Percentiles rank a stretch among this genome's conserved stretches.
phyloP scores from a whole-genome alignment of 2,113 vertebrate genomes.

The Dipodomys stephensi region DNA sequence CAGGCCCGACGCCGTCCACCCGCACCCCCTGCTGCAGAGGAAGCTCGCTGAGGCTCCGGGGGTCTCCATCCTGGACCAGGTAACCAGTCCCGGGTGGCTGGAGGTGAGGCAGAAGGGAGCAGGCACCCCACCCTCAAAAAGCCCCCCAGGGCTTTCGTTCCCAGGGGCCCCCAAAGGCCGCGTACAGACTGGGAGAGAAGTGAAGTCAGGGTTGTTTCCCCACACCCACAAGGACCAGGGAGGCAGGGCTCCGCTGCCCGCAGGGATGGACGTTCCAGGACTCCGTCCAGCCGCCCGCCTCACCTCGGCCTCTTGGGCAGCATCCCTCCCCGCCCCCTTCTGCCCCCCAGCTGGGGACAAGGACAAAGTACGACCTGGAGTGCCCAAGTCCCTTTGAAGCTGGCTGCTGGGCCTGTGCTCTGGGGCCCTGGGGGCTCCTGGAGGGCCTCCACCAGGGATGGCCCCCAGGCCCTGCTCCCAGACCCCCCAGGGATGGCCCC shows the following conservation, averaged over 20 bases:
- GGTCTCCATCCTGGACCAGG: slow-evolving; percentile 88
- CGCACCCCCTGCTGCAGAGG: slow-evolving; percentile 88
- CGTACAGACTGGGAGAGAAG: fast-evolving
- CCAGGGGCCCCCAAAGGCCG: background rate
- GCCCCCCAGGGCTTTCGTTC: background rate
- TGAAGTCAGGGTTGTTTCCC: background rate
- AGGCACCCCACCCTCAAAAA: too few relatives aligned
- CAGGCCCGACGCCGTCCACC: slow-evolving; percentile 83
- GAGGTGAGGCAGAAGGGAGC: background rate
- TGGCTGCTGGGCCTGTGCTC: too few relatives aligned
- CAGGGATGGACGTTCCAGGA: too few relatives aligned
- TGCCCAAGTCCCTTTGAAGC: too few relatives aligned
- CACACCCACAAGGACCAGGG: background rate
- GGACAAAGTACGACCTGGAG: background rate
- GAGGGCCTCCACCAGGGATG: background rate
- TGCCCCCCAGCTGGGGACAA: fast-evolving
- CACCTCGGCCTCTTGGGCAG: background rate
- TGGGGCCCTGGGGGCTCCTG: background rate
- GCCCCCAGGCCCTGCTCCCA: too few relatives aligned
- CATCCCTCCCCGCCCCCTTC: fast-evolving
- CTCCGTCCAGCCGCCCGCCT: background rate
- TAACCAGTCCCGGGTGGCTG: background rate
- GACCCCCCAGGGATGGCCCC: background rate
- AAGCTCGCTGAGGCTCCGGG: slow-evolving; percentile 85
- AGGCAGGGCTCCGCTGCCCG: too few relatives aligned